Conservation (phyloP, 1,140 invertebrate species). For the Neodiprion pinetum region DNA sequence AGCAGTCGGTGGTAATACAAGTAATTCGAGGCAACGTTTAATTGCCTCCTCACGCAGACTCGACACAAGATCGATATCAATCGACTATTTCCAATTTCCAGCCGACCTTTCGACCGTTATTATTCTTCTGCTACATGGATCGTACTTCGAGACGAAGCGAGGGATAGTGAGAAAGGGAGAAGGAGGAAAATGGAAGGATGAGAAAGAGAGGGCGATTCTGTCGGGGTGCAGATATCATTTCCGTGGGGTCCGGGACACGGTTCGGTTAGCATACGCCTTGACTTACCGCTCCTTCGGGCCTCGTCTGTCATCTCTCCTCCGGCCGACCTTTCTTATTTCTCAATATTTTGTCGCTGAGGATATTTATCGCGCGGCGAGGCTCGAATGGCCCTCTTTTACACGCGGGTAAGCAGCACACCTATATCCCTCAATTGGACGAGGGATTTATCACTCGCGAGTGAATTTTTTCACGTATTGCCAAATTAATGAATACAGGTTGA, state of each 20-base stretch:
- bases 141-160: not conserved
- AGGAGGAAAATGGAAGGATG: not conserved
- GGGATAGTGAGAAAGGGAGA: not conserved
- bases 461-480: too few relatives aligned
- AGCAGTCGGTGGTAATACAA: too few relatives aligned
- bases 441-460: too few relatives aligned
- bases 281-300: conserved; percentile 1
- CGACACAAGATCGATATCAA: not conserved
- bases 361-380: conserved; percentile 31
- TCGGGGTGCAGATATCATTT: not conserved
- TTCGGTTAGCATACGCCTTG: conserved; percentile 36
- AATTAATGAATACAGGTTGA: too few relatives aligned
- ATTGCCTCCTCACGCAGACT: too few relatives aligned
- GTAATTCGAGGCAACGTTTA: too few relatives aligned
- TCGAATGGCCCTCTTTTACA: not conserved
- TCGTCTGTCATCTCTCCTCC: conserved; percentile 4
- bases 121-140: not conserved
- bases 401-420: not conserved
- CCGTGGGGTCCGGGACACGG: not conserved
- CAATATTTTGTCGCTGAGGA: conserved; percentile 42
- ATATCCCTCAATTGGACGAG: too few relatives aligned
- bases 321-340: conserved; percentile 30
- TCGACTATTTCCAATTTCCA: not conserved
- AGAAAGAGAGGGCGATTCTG: not conserved
- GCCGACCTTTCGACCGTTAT: not conserved